phyloP scores from a whole-genome alignment of 2,113 vertebrate genomes.

The Gorsachius goisagi region DNA sequence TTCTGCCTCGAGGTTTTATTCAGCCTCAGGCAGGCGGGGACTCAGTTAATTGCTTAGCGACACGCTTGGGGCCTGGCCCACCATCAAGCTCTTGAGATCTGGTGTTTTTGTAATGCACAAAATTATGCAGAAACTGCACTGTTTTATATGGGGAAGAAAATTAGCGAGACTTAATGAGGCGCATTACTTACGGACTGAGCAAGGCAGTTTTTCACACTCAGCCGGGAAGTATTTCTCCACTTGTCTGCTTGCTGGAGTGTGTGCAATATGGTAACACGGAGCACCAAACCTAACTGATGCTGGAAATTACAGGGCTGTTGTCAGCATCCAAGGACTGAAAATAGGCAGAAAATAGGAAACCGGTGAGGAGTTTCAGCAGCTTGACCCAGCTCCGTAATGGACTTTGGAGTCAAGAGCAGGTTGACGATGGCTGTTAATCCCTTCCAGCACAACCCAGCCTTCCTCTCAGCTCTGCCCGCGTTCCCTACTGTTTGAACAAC shows the following conservation, averaged over 20 bases:
- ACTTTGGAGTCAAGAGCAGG: slow-evolving; percentile 18
- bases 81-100: slow-evolving; percentile 8
- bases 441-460: not conserved
- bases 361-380: slow-evolving; percentile 1
- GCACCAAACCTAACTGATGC: not conserved
- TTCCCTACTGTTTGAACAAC: not conserved
- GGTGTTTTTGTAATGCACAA: not conserved
- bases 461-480: not conserved
- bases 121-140: slow-evolving; percentile 45
- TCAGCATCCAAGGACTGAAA: slow-evolving; percentile 25
- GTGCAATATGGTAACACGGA: not conserved
- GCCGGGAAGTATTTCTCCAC: slow-evolving; percentile 49
- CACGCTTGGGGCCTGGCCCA: slow-evolving; percentile 48
- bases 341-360: slow-evolving; percentile 33
- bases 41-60: not conserved
- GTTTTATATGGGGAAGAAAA: slow-evolving; percentile 33
- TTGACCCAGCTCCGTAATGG: not conserved
- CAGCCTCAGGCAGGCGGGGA: not conserved
- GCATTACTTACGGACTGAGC: not conserved
- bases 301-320: slow-evolving; percentile 8
- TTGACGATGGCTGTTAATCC: slow-evolving; percentile 32
- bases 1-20: slow-evolving; percentile 38
- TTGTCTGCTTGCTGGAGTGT: not conserved
- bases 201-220: slow-evolving; percentile 30
- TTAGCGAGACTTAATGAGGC: not conserved